A percentile compares a stretch with the other conserved stretches of the same genome.
Conservation (phyloP, 2,113 vertebrate species). For the Coryphaenoides rupestris region DNA sequence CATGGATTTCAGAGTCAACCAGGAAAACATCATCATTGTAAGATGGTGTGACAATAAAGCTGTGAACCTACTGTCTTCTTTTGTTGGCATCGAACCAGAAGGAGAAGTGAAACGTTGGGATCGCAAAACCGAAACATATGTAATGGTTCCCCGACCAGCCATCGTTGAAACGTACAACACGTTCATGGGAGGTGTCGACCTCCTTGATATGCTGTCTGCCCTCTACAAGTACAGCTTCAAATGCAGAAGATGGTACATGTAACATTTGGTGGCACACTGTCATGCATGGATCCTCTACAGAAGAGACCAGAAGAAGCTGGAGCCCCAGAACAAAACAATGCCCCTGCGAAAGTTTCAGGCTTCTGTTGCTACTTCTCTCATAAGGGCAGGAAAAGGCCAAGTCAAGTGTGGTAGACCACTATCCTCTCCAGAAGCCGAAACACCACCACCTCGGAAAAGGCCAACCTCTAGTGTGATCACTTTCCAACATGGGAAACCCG, state of each 20-base stretch:
- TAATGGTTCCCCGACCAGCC: too few species aligned
- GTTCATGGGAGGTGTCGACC: too few species aligned
- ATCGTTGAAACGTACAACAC: conserved; percentile 19
- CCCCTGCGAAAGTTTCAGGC: conserved; percentile 27
- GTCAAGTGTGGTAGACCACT: conserved; percentile 14
- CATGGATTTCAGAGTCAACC: conserved; percentile 20
- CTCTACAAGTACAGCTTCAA: conserved; percentile 19
- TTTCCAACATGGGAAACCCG: conserved; percentile 37
- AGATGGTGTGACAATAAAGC: conserved; percentile 26
- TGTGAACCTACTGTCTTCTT: conserved; percentile 25
- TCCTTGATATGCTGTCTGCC: conserved; percentile 21
- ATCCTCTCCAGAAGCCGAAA: conserved; percentile 11
- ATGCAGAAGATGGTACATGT: conserved; percentile 23
- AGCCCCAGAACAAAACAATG: too few species aligned
- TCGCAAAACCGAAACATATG: too few species aligned
- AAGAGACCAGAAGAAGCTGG: too few species aligned
- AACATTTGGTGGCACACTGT: conserved; percentile 26
- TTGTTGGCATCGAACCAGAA: conserved; percentile 11
- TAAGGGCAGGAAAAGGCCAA: conserved; percentile 21
- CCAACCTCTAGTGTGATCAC: conserved; percentile 12
- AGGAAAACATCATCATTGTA: conserved; percentile 20
- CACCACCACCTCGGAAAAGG: conserved; percentile 17
- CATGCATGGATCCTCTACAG: conserved; percentile 25
- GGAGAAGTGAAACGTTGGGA: too few species aligned
- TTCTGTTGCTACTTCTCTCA: conserved; percentile 17